These are phyloP conservation scores for Rhynchotus rufescens DNA, from an alignment of 2,797 vertebrate species.

Conservation along the genomic window DNA sequence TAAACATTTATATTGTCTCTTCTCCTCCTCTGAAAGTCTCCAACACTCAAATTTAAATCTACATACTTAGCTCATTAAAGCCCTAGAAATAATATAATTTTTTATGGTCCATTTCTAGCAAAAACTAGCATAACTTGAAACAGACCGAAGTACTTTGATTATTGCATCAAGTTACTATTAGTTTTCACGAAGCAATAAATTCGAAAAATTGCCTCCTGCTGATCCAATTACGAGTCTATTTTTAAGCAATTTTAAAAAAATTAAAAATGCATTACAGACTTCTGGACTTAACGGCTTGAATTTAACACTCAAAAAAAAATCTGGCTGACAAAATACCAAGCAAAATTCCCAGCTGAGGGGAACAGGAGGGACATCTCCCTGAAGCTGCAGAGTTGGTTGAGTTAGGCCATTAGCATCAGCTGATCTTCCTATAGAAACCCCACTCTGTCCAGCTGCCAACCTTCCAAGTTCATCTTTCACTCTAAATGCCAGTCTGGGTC, in stretches of 20 bases:
- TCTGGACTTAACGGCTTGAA: background rate
- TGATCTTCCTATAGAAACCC: background rate
- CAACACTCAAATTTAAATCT: constrained; percentile 46
- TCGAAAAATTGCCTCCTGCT: background rate
- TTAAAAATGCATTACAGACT: background rate
- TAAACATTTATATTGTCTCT: constrained; percentile 26
- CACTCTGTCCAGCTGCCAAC: background rate
- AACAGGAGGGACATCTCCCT: background rate
- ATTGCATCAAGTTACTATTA: constrained; percentile 23
- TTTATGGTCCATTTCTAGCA: constrained; percentile 57
- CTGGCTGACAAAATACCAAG: background rate
- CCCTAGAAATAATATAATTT: constrained; percentile 47
- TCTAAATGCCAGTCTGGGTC: background rate
- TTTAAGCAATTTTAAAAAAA: constrained; percentile 50
- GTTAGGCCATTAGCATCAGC: rapidly evolving
- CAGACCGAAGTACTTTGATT: background rate
- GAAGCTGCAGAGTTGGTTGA: rapidly evolving
- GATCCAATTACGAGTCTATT: constrained; percentile 17
- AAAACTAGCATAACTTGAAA: constrained; percentile 24
- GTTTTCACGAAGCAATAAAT: constrained; percentile 6
- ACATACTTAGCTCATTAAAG: constrained; percentile 61
- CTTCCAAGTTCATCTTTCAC: background rate
- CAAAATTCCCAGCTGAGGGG: background rate
- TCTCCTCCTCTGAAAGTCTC: background rate
- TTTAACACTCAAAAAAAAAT: background rate